phyloP scores from a whole-genome alignment of 2,888 invertebrate genomes.

The Lomographa bimaculata region DNA sequence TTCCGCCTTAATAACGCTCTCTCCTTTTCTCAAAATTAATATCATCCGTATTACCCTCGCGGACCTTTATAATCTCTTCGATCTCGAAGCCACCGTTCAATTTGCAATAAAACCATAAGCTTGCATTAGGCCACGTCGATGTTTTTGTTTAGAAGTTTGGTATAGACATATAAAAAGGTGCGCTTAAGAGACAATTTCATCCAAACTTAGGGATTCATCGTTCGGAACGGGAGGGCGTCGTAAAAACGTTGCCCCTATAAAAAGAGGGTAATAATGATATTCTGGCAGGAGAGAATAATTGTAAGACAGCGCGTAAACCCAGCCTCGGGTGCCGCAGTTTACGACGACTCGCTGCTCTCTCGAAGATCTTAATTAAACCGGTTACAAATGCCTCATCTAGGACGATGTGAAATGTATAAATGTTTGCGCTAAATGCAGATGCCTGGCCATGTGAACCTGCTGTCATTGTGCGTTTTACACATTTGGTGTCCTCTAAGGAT shows the following conservation, averaged over 20 bases:
- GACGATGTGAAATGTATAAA: conserved; percentile 25
- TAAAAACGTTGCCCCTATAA: conserved; percentile 62
- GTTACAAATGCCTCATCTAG: conserved; percentile 37
- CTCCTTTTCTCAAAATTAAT: conserved; percentile 5
- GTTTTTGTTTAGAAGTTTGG: conserved; percentile 27
- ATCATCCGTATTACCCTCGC: conserved; percentile 6
- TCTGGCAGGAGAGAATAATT: conserved; percentile 59
- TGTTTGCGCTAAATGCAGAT: conserved; percentile 13
- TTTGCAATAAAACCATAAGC: conserved; percentile 23
- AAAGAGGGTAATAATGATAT: conserved; percentile 63
- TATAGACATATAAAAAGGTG: conserved; percentile 33
- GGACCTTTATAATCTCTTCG: conserved; percentile 18
- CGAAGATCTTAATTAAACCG: conserved; percentile 56
- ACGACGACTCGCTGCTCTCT: conserved; percentile 46
- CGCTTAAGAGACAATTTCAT: conserved; percentile 34
- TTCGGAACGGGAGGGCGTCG: conserved; percentile 38
- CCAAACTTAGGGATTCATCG: conserved; percentile 36
- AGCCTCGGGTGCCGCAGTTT: conserved; percentile 44
- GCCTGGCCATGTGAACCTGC: no score
- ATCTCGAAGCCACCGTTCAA: conserved; percentile 18
- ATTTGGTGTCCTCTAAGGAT: no score
- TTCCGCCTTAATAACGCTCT: conserved; percentile 18
- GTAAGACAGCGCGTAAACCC: conserved; percentile 54
- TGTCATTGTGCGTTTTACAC: no score
- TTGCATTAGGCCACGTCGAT: conserved; percentile 16